Evolutionary conservation across 2,113 vertebrate species (phyloP), one percentile per base, ranked within the genome.

Genomic region (Anolis carolinensis): DNA sequence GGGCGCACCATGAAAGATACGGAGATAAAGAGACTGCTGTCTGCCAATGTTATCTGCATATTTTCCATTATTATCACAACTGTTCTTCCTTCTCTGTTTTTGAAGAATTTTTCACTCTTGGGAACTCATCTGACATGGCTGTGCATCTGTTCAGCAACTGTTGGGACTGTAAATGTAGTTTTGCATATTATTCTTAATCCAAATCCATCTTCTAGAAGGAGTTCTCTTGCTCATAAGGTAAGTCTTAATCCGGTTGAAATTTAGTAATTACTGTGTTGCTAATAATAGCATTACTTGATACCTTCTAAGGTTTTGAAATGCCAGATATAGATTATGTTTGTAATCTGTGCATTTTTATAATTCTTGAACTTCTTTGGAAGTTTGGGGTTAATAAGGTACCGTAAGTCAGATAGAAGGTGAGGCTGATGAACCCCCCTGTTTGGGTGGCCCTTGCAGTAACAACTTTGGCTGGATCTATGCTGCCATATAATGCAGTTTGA

Each of bases 111-210:
- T 94, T 97, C 98, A 0, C 89, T 99, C 34, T 94, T 98, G 91
- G 96, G 97, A 25, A 96, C 97, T 0, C 99, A 99, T 93, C 94
- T 98, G 84, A 65, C 94, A 0, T 99, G 99, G 99, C 84, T 99
- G 48, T 97, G 97, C 86, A 85, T 96, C 36, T 98, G 97, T 90
- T 97, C 97, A 81, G 92, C 88, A 0, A 95, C 89, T 13, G 97
- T 99, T 70, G 93, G 95, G 50, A 50, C 93, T 18, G 90, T 97
- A 91, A 98, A 95, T 83, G 73, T 98, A 44, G 44, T 95, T 63
- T 95, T 98, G 75, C 97, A 97, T 94, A 96, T 97, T 94, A 91
- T 97, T 75, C 93, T 98, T 32, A 98, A 97, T 32, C 92, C 98
- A 85, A 96, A 96, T 88, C 90, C 95, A 81, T 94, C 97, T 70